Evolutionary conservation across 1,140 invertebrate species (phyloP), one percentile per base, ranked within the genome.

Genomic region (Apis dorsata): DNA sequence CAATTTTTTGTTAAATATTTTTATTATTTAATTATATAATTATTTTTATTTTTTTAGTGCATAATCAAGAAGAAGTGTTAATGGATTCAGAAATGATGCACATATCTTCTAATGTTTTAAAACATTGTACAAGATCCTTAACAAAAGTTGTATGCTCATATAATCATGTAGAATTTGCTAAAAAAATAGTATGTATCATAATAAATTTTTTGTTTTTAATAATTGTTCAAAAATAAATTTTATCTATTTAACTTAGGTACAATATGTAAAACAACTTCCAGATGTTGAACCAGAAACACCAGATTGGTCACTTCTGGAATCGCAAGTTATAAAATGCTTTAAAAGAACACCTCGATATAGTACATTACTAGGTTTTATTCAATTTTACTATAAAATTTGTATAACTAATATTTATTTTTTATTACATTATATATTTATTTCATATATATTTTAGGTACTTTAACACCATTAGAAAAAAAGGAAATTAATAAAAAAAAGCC

Each of bases 31-130:
- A 24, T 63, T 34, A 34, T 34, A 34, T 34, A 34, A 34, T 60
- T n/a, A 65, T 62, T 75, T 62, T 85, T 65, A 17, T 34, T 65
- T 78, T 86, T 86, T 81, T 21, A 88, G 80, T 86, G 15, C 72
- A 81, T 17, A 90, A 93, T 90, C 91, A 91, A 51, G 91, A 91
- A 65, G 90, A 92, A 77, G 84, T 93, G n/a, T 63, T 94, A 34
- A 72, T 94, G 70, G 93, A 94, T 86, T 93, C 93, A 11, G 87
- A 93, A 86, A 88, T 93, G 17, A 92, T 94, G 85, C 86, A 66
- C 55, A 57, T 89, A 53, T 92, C 93, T 9, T 93, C 93, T 12
- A 88, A 88, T 51, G 88, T 94, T 71, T 72, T 94, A 53, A 89
- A 87, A 77, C 86, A 86, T 78, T 92, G 89, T 66, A 88, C 89